A percentile compares a stretch with the other conserved stretches of the same genome.
phyloP scores from a whole-genome alignment of 2,113 vertebrate species.

The Pyrgilauda ruficollis region DNA sequence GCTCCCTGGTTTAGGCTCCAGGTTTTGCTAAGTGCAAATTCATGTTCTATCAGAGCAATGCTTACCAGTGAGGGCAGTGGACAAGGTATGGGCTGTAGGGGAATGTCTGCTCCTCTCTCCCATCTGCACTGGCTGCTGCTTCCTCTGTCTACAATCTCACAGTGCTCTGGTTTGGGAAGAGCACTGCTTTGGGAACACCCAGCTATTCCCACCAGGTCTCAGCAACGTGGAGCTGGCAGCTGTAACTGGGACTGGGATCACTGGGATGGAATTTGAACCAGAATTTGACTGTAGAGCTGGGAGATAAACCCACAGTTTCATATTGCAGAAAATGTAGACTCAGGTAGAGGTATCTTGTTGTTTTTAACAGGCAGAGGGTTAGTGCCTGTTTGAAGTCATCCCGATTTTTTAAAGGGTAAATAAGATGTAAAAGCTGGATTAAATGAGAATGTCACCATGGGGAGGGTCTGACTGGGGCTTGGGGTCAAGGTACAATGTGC shows the following conservation, averaged over 20 bases:
- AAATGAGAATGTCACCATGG: background rate
- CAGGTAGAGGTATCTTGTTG: background rate
- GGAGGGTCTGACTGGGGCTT: background rate
- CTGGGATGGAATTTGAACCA: background rate
- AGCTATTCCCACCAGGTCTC: rapidly evolving
- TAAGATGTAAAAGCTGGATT: background rate
- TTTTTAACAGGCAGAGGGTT: background rate
- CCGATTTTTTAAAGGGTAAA: background rate
- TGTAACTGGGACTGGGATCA: background rate
- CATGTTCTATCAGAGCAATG: background rate
- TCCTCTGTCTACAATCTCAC: rapidly evolving
- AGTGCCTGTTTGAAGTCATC: background rate
- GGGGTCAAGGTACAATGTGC: background rate
- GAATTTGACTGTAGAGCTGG: background rate
- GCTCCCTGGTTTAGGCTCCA: rapidly evolving
- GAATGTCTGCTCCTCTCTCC: background rate
- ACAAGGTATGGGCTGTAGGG: rapidly evolving
- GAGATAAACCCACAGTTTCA: background rate
- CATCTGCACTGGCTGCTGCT: background rate
- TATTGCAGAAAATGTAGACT: background rate
- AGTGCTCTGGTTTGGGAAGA: background rate
- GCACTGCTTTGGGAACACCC: background rate
- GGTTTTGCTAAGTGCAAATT: background rate
- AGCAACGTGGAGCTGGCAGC: background rate
- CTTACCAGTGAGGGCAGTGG: background rate